Evolutionary conservation across 2,113 vertebrate genomes (phyloP).

Genomic region (Ondatra zibethicus): DNA sequence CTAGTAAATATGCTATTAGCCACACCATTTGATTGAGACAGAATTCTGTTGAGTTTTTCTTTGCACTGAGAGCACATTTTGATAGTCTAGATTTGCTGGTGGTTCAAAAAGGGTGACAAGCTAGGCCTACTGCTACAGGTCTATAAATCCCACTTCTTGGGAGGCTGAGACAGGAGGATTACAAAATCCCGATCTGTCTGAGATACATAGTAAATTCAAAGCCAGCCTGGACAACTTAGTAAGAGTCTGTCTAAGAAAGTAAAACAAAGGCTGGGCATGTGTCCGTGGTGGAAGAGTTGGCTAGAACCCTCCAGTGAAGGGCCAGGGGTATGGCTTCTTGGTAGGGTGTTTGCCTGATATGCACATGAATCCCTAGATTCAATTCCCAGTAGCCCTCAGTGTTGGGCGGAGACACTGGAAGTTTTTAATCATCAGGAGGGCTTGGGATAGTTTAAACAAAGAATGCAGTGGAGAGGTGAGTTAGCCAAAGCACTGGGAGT

Average conservation of each 20-base stretch:
- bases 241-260: neutral
- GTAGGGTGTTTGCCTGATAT: neutral
- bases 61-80: neutral
- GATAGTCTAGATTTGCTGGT: neutral
- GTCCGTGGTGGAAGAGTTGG: neutral
- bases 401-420: too few relatives aligned
- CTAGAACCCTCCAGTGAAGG: neutral
- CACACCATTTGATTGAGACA: neutral
- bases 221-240: neutral
- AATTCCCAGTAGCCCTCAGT: neutral
- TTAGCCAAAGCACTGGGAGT: neutral
- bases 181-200: neutral
- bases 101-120: neutral
- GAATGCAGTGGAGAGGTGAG: neutral
- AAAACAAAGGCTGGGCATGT: neutral
- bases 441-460: neutral
- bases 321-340: neutral
- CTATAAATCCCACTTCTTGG: too few relatives aligned
- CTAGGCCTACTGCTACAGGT: neutral
- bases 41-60: neutral
- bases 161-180: neutral
- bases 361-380: neutral
- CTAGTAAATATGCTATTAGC: neutral
- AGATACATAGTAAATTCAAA: neutral
- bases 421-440: neutral